phyloP scores from a whole-genome alignment of 2,113 vertebrate species.

The Hoplias malabaricus region DNA sequence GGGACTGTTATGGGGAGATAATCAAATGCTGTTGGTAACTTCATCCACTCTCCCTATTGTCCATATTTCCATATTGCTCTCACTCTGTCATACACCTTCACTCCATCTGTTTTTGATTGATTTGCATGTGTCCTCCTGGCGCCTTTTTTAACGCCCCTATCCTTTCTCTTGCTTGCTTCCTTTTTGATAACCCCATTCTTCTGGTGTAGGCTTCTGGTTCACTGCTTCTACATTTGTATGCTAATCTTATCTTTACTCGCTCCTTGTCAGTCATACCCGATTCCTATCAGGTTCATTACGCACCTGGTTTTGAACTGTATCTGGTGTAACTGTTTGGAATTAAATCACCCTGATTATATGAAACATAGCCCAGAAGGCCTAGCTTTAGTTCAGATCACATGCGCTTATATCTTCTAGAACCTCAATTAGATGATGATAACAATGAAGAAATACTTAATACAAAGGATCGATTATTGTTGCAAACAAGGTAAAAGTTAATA shows the following conservation, averaged over 20 bases:
- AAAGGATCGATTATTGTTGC: no score
- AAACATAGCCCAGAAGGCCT: not conserved
- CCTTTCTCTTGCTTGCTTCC: not conserved
- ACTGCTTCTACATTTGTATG: not conserved
- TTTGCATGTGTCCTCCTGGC: constrained; percentile 21
- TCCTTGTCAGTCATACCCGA: not conserved
- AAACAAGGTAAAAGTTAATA: no score
- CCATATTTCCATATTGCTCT: not conserved
- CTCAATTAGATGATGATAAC: no score
- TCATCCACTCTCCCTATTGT: constrained; percentile 31
- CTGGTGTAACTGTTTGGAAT: not conserved
- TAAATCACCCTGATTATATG: not conserved
- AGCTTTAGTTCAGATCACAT: no score
- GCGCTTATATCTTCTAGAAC: no score
- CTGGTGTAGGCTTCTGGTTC: not conserved
- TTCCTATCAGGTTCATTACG: not conserved
- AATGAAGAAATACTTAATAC: no score
- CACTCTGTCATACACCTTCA: not conserved
- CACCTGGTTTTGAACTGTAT: not conserved
- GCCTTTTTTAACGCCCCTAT: not conserved
- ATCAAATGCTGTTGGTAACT: constrained; percentile 40
- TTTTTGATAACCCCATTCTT: not conserved
- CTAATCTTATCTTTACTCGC: not conserved
- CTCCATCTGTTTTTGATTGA: not conserved
- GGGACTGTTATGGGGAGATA: constrained; percentile 8